A percentile compares a stretch with the other conserved stretches of the same genome.
Evolutionary conservation across 2,113 vertebrate genomes (phyloP).

Genomic region (Polypterus senegalus): DNA sequence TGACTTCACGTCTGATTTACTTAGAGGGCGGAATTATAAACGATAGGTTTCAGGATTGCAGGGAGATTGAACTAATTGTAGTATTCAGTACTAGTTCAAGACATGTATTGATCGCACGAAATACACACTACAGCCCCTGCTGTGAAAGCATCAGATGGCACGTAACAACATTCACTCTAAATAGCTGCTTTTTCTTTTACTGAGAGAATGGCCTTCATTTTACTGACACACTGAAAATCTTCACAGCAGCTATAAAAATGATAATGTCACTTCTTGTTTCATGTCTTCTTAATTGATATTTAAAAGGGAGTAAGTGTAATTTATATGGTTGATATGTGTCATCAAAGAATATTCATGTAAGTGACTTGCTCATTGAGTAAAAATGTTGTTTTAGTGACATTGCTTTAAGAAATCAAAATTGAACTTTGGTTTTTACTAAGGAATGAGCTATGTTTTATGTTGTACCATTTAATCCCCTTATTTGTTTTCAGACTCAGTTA

Average conservation of each 20-base stretch:
- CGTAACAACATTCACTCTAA: background rate
- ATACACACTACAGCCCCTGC: slow-evolving; percentile 1
- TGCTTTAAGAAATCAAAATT: too few relatives aligned
- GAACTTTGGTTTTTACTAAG: too few relatives aligned
- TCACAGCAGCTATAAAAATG: slow-evolving; percentile 2
- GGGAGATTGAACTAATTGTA: slow-evolving; percentile 9
- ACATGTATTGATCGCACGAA: slow-evolving; percentile 6
- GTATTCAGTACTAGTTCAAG: slow-evolving; percentile 4
- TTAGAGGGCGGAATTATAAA: slow-evolving; percentile 12
- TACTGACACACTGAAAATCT: background rate
- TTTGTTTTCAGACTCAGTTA: too few relatives aligned
- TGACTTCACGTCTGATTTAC: slow-evolving; percentile 25
- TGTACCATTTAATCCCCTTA: too few relatives aligned
- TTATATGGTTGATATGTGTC: too few relatives aligned
- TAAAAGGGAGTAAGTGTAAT: too few relatives aligned
- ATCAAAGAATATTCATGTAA: too few relatives aligned
- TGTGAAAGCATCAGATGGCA: background rate
- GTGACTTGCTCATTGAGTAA: too few relatives aligned
- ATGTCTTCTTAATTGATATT: too few relatives aligned
- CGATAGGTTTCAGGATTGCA: background rate
- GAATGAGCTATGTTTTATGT: too few relatives aligned
- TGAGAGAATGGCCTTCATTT: slow-evolving; percentile 3
- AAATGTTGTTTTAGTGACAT: too few relatives aligned
- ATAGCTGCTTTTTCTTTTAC: slow-evolving; percentile 6
- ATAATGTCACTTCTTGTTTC: too few relatives aligned